phyloP scores from a whole-genome alignment of 2,113 vertebrate species.

The Callipepla squamata region DNA sequence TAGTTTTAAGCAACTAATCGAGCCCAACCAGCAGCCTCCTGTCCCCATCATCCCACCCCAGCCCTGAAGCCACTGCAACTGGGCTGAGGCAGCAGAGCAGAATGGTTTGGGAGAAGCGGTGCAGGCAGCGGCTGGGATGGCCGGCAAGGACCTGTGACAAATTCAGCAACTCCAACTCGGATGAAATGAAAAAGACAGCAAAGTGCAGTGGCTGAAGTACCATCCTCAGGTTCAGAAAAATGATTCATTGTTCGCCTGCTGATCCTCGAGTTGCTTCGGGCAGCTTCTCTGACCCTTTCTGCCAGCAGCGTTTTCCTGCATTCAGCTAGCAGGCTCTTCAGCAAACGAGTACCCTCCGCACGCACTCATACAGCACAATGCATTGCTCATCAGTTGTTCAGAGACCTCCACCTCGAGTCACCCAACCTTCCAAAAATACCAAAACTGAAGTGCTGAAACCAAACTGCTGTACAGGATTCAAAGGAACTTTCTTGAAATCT shows the following conservation, averaged over 20 bases:
- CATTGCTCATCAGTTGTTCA: not conserved
- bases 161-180: not conserved
- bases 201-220: not conserved
- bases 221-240: not conserved
- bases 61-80: not conserved
- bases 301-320: not conserved
- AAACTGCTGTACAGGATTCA: not conserved
- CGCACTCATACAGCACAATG: not conserved
- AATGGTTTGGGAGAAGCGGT: accelerated
- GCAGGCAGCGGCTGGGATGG: not conserved
- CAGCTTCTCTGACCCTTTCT: not conserved
- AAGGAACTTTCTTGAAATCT: not conserved
- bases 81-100: not conserved
- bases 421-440: not conserved
- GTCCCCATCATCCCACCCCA: not conserved
- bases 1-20: not conserved
- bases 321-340: not conserved
- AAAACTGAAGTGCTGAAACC: not conserved
- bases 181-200: not conserved
- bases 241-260: not conserved
- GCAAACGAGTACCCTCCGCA: not conserved
- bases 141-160: not conserved
- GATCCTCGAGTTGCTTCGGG: not conserved
- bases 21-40: not conserved
- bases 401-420: not conserved